Conservation (phyloP, 30 jellyfish, hydroid and myxozoan species). For the Aurelia sp. region DNA sequence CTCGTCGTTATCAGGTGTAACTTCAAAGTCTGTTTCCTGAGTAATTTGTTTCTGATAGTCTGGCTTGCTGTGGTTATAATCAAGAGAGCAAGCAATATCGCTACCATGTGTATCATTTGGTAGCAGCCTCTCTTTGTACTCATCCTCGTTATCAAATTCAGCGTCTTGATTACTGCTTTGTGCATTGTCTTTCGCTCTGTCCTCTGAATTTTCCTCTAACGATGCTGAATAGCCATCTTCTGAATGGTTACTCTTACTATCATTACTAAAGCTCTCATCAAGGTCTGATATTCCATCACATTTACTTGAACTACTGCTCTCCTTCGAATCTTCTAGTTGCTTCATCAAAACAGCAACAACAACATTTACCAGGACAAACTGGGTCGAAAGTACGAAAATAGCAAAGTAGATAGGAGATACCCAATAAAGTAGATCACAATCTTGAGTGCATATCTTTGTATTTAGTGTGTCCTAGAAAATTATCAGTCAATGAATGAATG, state of each 20-base stretch:
- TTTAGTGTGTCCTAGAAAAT: conserved; percentile 84
- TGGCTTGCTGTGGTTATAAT: too few relatives aligned
- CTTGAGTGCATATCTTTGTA: conserved; percentile 75
- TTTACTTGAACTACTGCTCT: conserved; percentile 24
- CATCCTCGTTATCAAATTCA: conserved; percentile 2
- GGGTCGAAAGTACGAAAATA: conserved; percentile 90
- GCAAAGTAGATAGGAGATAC: conserved; percentile 95
- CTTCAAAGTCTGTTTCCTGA: too few relatives aligned
- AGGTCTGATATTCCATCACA: conserved; percentile 41
- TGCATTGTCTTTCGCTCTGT: background rate
- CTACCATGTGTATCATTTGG: too few relatives aligned
- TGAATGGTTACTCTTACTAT: conserved; percentile 17
- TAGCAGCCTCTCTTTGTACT: too few relatives aligned
- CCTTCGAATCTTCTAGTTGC: conserved; percentile 94
- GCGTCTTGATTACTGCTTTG: background rate
- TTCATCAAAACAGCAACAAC: conserved; percentile 99
- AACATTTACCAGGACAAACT: conserved; percentile 95
- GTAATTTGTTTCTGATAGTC: too few relatives aligned
- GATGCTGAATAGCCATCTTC: conserved; percentile 31
- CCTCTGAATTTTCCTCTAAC: background rate
- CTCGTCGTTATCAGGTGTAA: too few relatives aligned
- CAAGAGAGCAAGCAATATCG: too few relatives aligned
- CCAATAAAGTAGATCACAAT: conserved; percentile 86
- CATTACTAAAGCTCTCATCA: conserved; percentile 53
- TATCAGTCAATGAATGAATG: too few relatives aligned